These are phyloP conservation scores for Andrena minutula DNA, from an alignment of 2,888 invertebrate species.

Conservation along the genomic window DNA sequence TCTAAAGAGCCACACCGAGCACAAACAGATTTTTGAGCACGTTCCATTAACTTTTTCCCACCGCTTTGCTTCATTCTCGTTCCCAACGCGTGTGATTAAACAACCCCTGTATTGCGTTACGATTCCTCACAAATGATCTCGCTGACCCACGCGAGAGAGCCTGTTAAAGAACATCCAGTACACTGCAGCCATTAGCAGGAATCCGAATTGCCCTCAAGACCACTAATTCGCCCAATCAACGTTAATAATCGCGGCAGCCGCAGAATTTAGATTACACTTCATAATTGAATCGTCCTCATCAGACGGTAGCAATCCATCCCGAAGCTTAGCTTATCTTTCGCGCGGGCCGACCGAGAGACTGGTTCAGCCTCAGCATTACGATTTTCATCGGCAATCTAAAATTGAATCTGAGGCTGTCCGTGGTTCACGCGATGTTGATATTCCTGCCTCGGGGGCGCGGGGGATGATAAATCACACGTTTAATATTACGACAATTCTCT, in stretches of 20 bases:
- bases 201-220: neutral
- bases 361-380: conserved; percentile 30
- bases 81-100: too few relatives aligned
- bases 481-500: conserved; percentile 60
- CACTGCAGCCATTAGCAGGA: neutral
- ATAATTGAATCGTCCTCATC: conserved; percentile 48
- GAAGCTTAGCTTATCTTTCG: conserved; percentile 44
- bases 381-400: conserved; percentile 49
- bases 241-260: conserved; percentile 2
- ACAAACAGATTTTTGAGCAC: too few relatives aligned
- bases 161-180: neutral
- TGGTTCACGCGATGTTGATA: conserved; percentile 33
- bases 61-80: too few relatives aligned
- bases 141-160: too few relatives aligned
- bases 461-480: conserved; percentile 60
- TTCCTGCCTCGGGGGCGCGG: neutral
- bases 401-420: conserved; percentile 46
- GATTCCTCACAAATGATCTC: too few relatives aligned
- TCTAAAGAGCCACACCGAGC: neutral
- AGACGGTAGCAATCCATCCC: conserved; percentile 22
- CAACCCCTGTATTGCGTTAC: too few relatives aligned
- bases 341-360: neutral
- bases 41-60: too few relatives aligned
- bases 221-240: conserved; percentile 13
- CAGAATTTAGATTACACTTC: conserved; percentile 35